Conservation (phyloP, 2,797 vertebrate genomes). For the Poeciliopsis turneri region DNA sequence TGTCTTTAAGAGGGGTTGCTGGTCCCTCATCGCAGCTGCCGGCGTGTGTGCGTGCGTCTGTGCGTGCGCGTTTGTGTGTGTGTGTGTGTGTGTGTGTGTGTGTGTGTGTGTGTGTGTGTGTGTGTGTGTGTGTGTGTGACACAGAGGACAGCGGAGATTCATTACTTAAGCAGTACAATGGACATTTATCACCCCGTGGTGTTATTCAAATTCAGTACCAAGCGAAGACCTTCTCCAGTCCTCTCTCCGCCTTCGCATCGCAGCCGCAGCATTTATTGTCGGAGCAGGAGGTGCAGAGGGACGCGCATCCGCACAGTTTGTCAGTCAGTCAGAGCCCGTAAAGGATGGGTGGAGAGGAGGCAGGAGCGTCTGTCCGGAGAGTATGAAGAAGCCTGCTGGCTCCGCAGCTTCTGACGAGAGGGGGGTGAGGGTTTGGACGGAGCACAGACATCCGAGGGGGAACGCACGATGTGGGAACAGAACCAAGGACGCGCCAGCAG, state of each 20-base stretch:
- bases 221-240: slow-evolving; percentile 95
- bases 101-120: too few relatives aligned
- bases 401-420: slow-evolving; percentile 56
- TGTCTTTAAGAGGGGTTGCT: slow-evolving; percentile 97
- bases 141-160: slow-evolving; percentile 97
- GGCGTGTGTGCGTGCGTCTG: slow-evolving; percentile 67
- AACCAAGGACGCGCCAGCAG: slow-evolving; percentile 73
- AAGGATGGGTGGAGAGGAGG: slow-evolving; percentile 51
- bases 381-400: slow-evolving; percentile 44
- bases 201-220: slow-evolving; percentile 99
- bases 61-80: slow-evolving; percentile 72
- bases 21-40: slow-evolving; percentile 96
- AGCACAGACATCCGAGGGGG: slow-evolving; percentile 55
- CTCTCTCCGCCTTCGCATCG: slow-evolving; percentile 80
- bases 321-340: slow-evolving; percentile 65
- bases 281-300: slow-evolving; percentile 82
- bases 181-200: slow-evolving; percentile 99
- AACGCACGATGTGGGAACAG: slow-evolving; percentile 69
- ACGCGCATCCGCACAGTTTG: slow-evolving; percentile 49
- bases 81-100: too few relatives aligned
- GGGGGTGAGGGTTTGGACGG: slow-evolving; percentile 47
- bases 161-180: slow-evolving; percentile 99
- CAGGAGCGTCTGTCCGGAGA: slow-evolving; percentile 65
- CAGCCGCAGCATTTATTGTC: slow-evolving; percentile 92
- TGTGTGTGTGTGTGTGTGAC: slow-evolving; percentile 82